These are phyloP conservation scores for Zaprionus nigranus DNA, from an alignment of 1,140 invertebrate species.

Conservation along the genomic window DNA sequence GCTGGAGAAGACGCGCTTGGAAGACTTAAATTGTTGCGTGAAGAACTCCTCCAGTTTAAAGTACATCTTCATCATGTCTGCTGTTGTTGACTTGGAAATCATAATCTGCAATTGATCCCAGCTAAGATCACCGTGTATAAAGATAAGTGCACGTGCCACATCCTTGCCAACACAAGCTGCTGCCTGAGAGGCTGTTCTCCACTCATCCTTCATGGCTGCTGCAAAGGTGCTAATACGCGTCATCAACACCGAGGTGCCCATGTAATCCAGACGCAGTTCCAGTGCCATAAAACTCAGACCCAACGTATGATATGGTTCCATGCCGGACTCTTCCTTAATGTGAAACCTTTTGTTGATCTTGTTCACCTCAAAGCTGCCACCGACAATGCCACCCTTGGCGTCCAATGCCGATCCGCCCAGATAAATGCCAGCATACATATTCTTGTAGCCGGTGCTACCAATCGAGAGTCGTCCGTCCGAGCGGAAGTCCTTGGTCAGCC, in stretches of 20 bases:
- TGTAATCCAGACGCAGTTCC: conserved; percentile 96
- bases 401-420: conserved; percentile 96
- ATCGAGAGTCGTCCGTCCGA: conserved; percentile 96
- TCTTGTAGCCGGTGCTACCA: conserved; percentile 96
- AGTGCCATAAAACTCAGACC: conserved; percentile 93
- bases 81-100: conserved; percentile 98
- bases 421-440: conserved; percentile 95
- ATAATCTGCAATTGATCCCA: conserved; percentile 97
- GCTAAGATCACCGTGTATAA: conserved; percentile 95
- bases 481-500: conserved; percentile 95
- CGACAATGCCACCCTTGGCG: conserved; percentile 98
- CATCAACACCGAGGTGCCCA: conserved; percentile 97
- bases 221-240: conserved; percentile 93
- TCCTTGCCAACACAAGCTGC: conserved; percentile 45
- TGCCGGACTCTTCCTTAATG: conserved; percentile 94
- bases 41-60: conserved; percentile 98
- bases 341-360: conserved; percentile 95
- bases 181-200: conserved; percentile 87
- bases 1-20: conserved; percentile 94
- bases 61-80: conserved; percentile 98
- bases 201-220: conserved; percentile 92
- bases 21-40: conserved; percentile 96
- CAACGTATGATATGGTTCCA: conserved; percentile 94
- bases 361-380: conserved; percentile 96
- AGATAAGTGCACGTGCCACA: conserved; percentile 89